Conservation (phyloP, 64 coral and sea anemone genomes). For the Porites lutea region DNA sequence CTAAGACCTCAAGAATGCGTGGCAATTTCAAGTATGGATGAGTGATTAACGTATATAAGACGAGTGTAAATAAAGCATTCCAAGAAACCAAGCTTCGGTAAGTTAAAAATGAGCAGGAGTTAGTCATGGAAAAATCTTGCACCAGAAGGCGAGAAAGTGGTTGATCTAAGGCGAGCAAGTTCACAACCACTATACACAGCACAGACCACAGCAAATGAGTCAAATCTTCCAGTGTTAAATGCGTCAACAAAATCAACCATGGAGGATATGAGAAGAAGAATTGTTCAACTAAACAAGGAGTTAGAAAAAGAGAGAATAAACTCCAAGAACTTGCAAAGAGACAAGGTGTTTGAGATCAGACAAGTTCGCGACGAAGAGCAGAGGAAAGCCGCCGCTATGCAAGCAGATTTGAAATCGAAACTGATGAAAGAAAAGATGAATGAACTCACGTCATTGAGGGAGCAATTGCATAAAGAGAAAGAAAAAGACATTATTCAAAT, state of each 20-base stretch:
- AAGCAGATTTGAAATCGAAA: conserved; percentile 85
- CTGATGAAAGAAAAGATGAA: conserved; percentile 89
- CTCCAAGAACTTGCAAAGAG: conserved; percentile 76
- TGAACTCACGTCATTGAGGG: conserved; percentile 78
- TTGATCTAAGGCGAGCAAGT: conserved; percentile 30
- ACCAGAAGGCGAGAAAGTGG: conserved; percentile 46
- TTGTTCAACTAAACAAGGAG: conserved; percentile 89
- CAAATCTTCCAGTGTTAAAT: background rate
- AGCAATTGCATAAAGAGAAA: conserved; percentile 92
- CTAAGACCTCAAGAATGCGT: conserved; percentile 22
- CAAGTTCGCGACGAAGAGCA: conserved; percentile 90
- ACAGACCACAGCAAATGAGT: conserved; percentile 28
- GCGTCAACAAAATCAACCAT: background rate
- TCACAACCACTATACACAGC: conserved; percentile 36
- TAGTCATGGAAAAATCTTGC: conserved; percentile 42
- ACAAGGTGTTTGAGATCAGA: conserved; percentile 79
- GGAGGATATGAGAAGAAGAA: conserved; percentile 83
- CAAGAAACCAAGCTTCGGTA: background rate
- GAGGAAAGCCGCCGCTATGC: conserved; percentile 59
- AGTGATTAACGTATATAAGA: conserved; percentile 8
- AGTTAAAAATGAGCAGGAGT: conserved; percentile 56
- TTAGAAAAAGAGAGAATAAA: conserved; percentile 81
- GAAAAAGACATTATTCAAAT: conserved; percentile 90
- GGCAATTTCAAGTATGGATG: conserved; percentile 3
- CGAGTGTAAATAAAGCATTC: background rate